A percentile compares a stretch with the other conserved stretches of the same genome.
Evolutionary conservation across 2,113 vertebrate species (phyloP).

Genomic region (Conger conger): DNA sequence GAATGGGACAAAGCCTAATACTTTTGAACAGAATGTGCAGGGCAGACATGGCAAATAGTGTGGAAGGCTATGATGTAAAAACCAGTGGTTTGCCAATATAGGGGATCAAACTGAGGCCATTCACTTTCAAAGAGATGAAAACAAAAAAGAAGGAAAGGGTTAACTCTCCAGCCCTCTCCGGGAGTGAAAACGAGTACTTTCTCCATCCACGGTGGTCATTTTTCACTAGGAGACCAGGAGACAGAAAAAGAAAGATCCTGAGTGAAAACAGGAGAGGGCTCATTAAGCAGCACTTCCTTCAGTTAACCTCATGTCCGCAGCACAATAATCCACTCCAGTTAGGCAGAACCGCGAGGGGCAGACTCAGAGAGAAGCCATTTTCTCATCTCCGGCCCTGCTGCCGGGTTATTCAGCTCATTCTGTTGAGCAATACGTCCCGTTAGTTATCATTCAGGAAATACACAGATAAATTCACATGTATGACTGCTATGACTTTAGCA

Average conservation of each 20-base stretch:
- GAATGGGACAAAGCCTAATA: not conserved
- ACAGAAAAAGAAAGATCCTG: constrained; percentile 4
- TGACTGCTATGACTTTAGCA: not conserved
- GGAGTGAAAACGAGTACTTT: not conserved
- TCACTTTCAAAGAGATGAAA: not conserved
- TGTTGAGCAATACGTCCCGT: not conserved
- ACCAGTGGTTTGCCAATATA: not conserved
- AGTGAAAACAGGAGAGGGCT: not conserved
- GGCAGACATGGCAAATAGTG: not conserved
- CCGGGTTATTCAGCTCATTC: not conserved
- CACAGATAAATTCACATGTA: not conserved
- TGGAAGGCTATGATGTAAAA: not conserved
- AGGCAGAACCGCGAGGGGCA: not conserved
- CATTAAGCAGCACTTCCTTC: not conserved
- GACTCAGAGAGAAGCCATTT: not conserved
- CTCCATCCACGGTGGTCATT: not conserved
- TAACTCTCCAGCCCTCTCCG: not conserved
- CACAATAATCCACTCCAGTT: not conserved
- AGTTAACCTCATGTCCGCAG: not conserved
- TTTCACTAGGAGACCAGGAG: not conserved
- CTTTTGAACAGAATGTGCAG: not conserved
- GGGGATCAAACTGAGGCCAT: not conserved
- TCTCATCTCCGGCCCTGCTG: not conserved
- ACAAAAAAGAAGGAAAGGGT: not conserved
- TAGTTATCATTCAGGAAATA: not conserved